Evolutionary conservation across 2,888 invertebrate genomes (phyloP), one percentile per base, ranked within the genome.

Genomic region (Andrena marginata): DNA sequence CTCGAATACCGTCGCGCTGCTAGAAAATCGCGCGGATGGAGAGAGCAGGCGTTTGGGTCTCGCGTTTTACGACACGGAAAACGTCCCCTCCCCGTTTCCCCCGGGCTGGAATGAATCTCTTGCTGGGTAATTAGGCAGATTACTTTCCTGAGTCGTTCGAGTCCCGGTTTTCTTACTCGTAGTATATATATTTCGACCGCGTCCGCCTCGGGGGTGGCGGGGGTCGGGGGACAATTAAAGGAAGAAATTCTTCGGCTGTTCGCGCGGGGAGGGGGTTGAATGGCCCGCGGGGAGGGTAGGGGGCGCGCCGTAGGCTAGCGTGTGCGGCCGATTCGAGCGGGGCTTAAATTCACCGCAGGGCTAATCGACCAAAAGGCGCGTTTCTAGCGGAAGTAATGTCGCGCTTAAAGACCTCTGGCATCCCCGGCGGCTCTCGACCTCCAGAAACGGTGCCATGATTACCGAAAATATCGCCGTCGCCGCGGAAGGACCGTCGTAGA

Each of bases 51-150:
- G 20, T 51, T 20, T 4, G 56, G 56, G 26, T 56, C 56, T 8
- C 56, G 56, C 87, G 89, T 89, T 88, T 88, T 85, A 88, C 88
- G 89, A 86, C 76, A 64, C 70, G 49, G 74, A 60, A 23, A 51
- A 42, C 48, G 48, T 56, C n/a, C 60, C 64, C 73, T 4, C 62
- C 42, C 49, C 75, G 48, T 48, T 35, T 54, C 51, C 51, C 51
- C 59, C 13, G 51, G 68, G 63, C 74, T 65, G 89, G 89, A 92
- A 93, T 92, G 93, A 93, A 93, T 93, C 92, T 92, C 92, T 92
- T 92, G 92, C 92, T 90, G 93, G 93, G 93, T 93, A 93, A 93
- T 93, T 93, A 93, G 93, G 93, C 93, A 93, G 93, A 93, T 92
- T 93, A 93, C 93, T 93, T 93, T 92, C 93, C 89, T 89, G 91